phyloP scores from a whole-genome alignment of 2,888 invertebrate species.

The Drosophila ochracea region DNA sequence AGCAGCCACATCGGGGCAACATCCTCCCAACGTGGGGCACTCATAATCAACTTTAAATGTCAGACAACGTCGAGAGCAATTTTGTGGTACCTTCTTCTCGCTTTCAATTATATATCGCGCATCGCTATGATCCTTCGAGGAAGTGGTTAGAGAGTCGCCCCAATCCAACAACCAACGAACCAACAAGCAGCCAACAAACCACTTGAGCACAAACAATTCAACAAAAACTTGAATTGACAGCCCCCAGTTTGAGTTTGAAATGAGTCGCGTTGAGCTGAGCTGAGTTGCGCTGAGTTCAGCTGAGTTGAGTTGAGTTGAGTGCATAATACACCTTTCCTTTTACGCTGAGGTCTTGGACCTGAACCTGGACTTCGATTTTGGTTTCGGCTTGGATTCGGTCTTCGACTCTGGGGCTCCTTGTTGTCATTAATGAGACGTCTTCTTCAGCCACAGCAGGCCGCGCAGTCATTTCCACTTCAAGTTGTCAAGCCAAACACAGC shows the following conservation, averaged over 20 bases:
- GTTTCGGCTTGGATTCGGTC: not conserved
- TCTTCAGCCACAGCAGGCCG: slow-evolving; percentile 59
- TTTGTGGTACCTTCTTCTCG: slow-evolving; percentile 67
- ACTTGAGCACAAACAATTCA: slow-evolving; percentile 66
- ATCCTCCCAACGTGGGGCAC: slow-evolving; percentile 47
- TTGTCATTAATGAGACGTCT: slow-evolving; percentile 84
- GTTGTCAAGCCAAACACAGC: slow-evolving; percentile 71
- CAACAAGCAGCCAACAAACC: slow-evolving; percentile 11
- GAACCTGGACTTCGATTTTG: slow-evolving; percentile 4
- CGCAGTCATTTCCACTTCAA: slow-evolving; percentile 81
- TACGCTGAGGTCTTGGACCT: slow-evolving; percentile 30
- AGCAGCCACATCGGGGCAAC: slow-evolving; percentile 2
- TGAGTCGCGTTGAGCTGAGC: not conserved
- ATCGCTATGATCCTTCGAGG: slow-evolving; percentile 77
- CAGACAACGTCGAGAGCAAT: slow-evolving; percentile 60
- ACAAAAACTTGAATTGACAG: slow-evolving; percentile 67
- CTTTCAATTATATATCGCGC: slow-evolving; percentile 71
- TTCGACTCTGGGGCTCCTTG: slow-evolving; percentile 59
- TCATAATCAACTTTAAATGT: slow-evolving; percentile 71
- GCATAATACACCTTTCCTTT: slow-evolving; percentile 78
- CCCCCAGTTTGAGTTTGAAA: slow-evolving; percentile 13
- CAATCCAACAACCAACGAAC: slow-evolving; percentile 17
- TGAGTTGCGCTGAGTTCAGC: not conserved
- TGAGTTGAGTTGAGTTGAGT: slow-evolving; percentile 39
- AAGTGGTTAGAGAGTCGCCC: slow-evolving; percentile 52